phyloP scores from a whole-genome alignment of 2,888 invertebrate genomes.

The Tenthredo notha region DNA sequence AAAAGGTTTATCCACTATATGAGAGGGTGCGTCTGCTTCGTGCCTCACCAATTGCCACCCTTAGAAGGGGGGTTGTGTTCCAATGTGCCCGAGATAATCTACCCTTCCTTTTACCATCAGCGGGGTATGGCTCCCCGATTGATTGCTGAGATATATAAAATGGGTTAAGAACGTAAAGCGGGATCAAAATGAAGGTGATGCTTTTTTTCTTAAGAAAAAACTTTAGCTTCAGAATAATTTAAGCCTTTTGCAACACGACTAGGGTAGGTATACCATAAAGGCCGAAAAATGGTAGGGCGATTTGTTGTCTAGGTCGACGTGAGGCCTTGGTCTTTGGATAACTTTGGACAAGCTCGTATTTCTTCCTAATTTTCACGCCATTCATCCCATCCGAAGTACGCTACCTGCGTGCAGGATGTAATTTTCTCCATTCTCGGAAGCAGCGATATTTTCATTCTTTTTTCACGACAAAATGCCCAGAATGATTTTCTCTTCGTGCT shows the following conservation, averaged over 20 bases:
- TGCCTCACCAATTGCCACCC: neutral
- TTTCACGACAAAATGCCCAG: neutral
- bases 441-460: neutral
- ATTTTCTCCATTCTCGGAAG: neutral
- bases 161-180: neutral
- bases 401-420: neutral
- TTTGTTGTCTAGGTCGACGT: neutral
- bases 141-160: conserved; percentile 22
- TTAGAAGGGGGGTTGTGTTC: neutral
- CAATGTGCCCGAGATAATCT: conserved; percentile 12
- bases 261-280: neutral
- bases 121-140: neutral
- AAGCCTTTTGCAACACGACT: neutral
- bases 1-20: conserved; percentile 13
- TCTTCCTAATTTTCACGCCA: neutral
- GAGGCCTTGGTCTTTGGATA: neutral
- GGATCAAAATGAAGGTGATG: neutral
- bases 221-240: neutral
- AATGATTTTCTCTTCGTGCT: neutral
- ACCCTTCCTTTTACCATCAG: conserved; percentile 17
- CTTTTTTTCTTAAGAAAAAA: neutral
- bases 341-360: conserved; percentile 24
- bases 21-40: neutral
- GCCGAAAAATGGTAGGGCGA: neutral
- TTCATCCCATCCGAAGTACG: no score